Conservation (phyloP, 2,797 vertebrate species). For the Manis crassicaudata region DNA sequence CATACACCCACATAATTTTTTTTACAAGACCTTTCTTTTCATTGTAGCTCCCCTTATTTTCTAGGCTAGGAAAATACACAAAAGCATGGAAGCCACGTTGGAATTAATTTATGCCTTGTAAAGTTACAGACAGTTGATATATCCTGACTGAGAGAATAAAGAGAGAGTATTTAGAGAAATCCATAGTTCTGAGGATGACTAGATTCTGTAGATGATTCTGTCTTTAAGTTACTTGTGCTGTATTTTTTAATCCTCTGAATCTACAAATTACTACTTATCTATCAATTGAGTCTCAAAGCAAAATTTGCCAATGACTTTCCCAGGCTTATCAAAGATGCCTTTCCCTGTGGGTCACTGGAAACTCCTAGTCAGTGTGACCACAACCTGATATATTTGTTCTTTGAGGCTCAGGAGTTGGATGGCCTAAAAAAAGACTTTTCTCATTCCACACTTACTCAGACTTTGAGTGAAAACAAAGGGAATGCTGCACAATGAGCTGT, state of each 20-base stretch:
- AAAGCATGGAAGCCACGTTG: background rate
- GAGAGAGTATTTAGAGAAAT: background rate
- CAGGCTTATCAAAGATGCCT: background rate
- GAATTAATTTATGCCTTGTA: background rate
- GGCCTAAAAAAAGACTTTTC: background rate
- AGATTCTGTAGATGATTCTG: background rate
- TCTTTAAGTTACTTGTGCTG: background rate
- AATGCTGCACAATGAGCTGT: background rate
- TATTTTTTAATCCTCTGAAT: conserved; percentile 19
- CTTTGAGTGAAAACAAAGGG: background rate
- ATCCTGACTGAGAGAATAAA: background rate
- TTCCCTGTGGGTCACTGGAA: background rate
- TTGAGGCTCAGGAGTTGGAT: background rate
- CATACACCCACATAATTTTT: background rate
- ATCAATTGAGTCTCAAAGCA: background rate
- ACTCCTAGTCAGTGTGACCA: background rate
- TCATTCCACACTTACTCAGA: background rate
- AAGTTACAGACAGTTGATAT: background rate
- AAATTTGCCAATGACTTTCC: background rate
- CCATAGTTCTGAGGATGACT: background rate
- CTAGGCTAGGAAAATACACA: background rate
- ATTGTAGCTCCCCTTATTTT: conserved; percentile 9
- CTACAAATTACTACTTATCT: background rate
- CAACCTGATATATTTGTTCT: background rate
- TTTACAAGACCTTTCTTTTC: background rate